Evolutionary conservation across 2,888 invertebrate genomes (phyloP).

Genomic region (Spodoptera littoralis): DNA sequence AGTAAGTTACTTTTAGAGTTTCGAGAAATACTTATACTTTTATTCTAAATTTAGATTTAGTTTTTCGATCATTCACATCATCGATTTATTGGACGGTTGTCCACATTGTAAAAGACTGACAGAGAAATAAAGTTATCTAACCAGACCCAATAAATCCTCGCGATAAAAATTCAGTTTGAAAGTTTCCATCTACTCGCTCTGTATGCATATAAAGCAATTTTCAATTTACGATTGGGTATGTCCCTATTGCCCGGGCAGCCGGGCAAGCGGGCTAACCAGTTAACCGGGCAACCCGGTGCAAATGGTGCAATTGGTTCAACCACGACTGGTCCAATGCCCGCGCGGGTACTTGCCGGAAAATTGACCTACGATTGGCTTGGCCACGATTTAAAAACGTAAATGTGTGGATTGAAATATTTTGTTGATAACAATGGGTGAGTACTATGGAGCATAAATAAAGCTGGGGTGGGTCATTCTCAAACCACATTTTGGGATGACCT

Average conservation of each 20-base stretch:
- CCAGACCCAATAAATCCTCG: slow-evolving; percentile 13
- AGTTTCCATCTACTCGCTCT: slow-evolving; percentile 33
- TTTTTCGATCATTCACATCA: too few relatives aligned
- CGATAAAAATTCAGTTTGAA: slow-evolving; percentile 48
- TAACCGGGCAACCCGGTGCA: slow-evolving; percentile 23
- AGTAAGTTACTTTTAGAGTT: too few relatives aligned
- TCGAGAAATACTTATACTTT: too few relatives aligned
- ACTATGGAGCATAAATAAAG: too few relatives aligned
- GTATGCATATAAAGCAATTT: slow-evolving; percentile 64
- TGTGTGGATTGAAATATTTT: slow-evolving; percentile 13
- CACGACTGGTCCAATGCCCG: slow-evolving; percentile 28
- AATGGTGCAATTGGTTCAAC: slow-evolving; percentile 44
- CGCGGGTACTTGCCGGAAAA: slow-evolving; percentile 49
- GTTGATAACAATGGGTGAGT: neutral
- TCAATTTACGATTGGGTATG: slow-evolving; percentile 58
- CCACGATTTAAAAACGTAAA: slow-evolving; percentile 23
- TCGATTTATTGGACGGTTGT: too few relatives aligned
- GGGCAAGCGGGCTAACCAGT: slow-evolving; percentile 2
- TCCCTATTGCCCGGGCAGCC: slow-evolving; percentile 28
- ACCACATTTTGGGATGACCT: too few relatives aligned
- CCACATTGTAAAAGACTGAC: too few relatives aligned
- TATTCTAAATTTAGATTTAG: too few relatives aligned
- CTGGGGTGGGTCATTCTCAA: too few relatives aligned
- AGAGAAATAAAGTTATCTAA: neutral
- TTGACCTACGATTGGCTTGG: slow-evolving; percentile 29